Evolutionary conservation across 2,113 vertebrate genomes (phyloP).

Genomic region (Condylura cristata): DNA sequence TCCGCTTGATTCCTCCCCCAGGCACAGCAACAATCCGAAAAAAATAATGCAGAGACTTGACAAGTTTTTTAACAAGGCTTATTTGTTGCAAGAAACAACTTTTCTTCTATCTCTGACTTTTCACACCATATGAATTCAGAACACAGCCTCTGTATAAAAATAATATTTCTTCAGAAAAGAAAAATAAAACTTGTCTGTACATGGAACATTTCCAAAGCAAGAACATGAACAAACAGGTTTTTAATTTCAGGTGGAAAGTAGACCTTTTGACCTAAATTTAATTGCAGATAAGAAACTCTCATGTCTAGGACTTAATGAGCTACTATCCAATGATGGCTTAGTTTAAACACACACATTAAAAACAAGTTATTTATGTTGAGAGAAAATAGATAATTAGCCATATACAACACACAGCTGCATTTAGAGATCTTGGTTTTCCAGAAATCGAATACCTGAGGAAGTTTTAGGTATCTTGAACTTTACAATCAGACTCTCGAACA

Average conservation of each 20-base stretch:
- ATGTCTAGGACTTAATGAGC: conserved; percentile 61
- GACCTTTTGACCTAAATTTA: conserved; percentile 77
- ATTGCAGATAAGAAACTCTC: conserved; percentile 81
- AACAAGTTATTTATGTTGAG: conserved; percentile 48
- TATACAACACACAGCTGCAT: neutral
- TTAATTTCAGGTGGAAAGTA: conserved; percentile 82
- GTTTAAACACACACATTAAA: conserved; percentile 68
- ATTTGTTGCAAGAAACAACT: conserved; percentile 63
- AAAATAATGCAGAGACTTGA: conserved; percentile 2
- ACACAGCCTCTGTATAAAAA: conserved; percentile 79
- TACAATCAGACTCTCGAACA: conserved; percentile 53
- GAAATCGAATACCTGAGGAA: conserved; percentile 57
- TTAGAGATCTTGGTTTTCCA: conserved; percentile 56
- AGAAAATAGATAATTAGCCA: conserved; percentile 47
- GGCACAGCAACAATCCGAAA: neutral
- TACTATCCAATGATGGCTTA: conserved; percentile 45
- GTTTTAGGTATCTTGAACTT: conserved; percentile 45
- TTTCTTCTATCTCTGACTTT: conserved; percentile 76
- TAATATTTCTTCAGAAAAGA: conserved; percentile 77
- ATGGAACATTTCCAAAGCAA: conserved; percentile 79
- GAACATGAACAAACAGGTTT: conserved; percentile 80
- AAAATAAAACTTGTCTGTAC: conserved; percentile 80
- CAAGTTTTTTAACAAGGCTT: conserved; percentile 21
- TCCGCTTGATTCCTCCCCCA: neutral
- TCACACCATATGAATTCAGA: conserved; percentile 81